Base-by-base conservation (phyloP, 2,797 vertebrate genomes). In the Decapterus maruadsi region DNA sequence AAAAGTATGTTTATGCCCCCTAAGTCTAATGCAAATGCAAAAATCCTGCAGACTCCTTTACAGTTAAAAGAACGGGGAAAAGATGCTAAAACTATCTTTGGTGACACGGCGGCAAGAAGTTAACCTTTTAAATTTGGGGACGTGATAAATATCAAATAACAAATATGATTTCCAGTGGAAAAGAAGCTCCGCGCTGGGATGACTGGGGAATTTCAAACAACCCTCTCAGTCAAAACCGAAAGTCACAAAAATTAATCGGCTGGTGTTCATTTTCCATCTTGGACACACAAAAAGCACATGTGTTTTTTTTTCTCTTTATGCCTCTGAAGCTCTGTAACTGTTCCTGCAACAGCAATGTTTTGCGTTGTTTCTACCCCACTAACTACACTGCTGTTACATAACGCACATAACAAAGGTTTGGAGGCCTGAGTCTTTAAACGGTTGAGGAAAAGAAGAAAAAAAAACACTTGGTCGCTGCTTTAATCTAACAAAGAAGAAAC, bases 1-100 rank as follows among this genome's bases (percentile, higher is more conserved):
- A 91, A 73, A 89, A 81, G 64, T 65, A 12, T 83, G 85, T 88
- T 89, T 82, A 82, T 82, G 65, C 68, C 57, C 78, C 68, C 43
- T 80, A 55, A 70, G 72, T 83, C 55, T 42, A 68, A 50, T 17
- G 38, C 74, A 59, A 76, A 80, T 16, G 62, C 58, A 54, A 22
- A 83, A 78, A 67, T 54, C 38, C 58, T 26, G n/a, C 78, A 17
- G 63, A 77, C 50, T 78, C 80, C 78, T 26, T 26, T 8, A 29
- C 61, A 57, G 57, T 54, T 57, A 26, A 31, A 56, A 57, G 38
- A 16, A 22, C 4, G 0, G 16, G 68, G 19, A 42, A 26, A 55
- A n/a, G 51, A 5, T 31, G 17, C 2, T 55, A 12, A 77, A 74
- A 64, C 51, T 13, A 6, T 68, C 20, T 31, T 51, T n/a, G 56